These are phyloP conservation scores for Hemibagrus wyckioides DNA, from an alignment of 2,113 vertebrate genomes.

Conservation along the genomic window DNA sequence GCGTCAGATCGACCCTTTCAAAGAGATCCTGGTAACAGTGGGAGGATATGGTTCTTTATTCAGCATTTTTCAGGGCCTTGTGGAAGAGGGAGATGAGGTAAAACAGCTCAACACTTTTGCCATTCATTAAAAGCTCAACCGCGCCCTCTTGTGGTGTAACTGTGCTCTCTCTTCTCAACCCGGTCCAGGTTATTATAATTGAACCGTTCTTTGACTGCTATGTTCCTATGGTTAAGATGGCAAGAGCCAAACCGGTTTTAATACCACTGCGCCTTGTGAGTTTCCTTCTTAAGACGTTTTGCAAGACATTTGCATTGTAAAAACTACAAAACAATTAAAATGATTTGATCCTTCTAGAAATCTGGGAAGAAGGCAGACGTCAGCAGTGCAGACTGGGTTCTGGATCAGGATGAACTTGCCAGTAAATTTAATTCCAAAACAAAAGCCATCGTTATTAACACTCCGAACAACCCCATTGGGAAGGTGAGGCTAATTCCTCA, in stretches of 20 bases:
- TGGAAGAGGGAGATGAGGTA: constrained; percentile 93
- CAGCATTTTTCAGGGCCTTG: constrained; percentile 83
- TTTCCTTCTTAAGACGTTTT: constrained; percentile 45
- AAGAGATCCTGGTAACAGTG: constrained; percentile 89
- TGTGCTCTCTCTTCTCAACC: not conserved
- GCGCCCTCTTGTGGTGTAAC: not conserved
- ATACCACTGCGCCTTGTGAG: constrained; percentile 87
- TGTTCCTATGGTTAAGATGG: constrained; percentile 93
- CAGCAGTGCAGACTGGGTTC: constrained; percentile 86
- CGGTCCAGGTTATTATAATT: constrained; percentile 89
- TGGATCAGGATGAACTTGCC: constrained; percentile 85
- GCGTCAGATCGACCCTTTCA: constrained; percentile 81
- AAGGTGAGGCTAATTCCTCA: constrained; percentile 76
- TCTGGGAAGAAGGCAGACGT: constrained; percentile 58
- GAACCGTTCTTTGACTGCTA: constrained; percentile 96
- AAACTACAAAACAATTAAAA: not conserved
- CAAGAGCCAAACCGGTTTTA: constrained; percentile 85
- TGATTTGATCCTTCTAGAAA: constrained; percentile 66
- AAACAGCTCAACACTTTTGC: constrained; percentile 24
- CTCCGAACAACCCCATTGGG: constrained; percentile 90
- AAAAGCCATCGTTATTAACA: constrained; percentile 95
- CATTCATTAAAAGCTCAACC: not conserved
- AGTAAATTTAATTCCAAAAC: constrained; percentile 93
- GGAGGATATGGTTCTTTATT: constrained; percentile 94
- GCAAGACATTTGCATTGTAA: not conserved